Base-by-base conservation (phyloP, 2,797 vertebrate species). In the Hyperoplus lanceolatus region DNA sequence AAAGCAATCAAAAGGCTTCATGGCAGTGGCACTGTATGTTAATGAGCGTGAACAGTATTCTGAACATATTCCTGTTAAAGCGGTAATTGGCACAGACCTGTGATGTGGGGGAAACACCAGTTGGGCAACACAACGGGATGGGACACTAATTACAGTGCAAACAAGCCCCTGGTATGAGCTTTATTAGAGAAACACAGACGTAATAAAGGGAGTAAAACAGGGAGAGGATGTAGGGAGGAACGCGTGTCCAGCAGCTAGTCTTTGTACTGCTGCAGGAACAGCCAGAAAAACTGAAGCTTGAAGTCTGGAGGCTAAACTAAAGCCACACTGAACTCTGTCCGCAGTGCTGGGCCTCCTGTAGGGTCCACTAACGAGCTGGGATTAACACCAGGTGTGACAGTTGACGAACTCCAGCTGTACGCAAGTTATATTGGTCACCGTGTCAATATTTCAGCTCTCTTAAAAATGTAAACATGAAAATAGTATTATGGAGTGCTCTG, bases 361-460 rank as follows among this genome's bases (percentile, higher is more conserved):
- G 55, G 41, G 16, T 29, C 29, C 12, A 51, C 45, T 77, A 77
- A 85, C 18, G 6, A 82, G 76, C 69, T 73, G 62, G 64, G 74
- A 82, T 65, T 75, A 81, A 75, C 55, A 63, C n/a, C 78, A 72
- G 55, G 65, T 77, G 64, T 64, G 79, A 73, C 54, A 36, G 55
- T 8, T 67, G 75, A 79, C 1, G 9, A 70, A 39, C 72, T 64
- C 39, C 48, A 62, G 79, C 71, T 79, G 69, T 29, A 57, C 57
- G 41, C 57, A 21, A 8, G 29, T 48, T 42, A 38, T 16, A 43
- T 58, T 55, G 9, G 46, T 78, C 58, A 43, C 55, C 9, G 12
- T 38, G 46, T 13, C 43, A 29, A 29, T 29, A 29, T 29, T 29
- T 29, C 29, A 29, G 29, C 29, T 29, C 29, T 29, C 29, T 29